Percentiles rank a stretch among this genome's conserved stretches.
Evolutionary conservation across 2,888 invertebrate genomes (phyloP).

Genomic region (Ophion ventricosus): DNA sequence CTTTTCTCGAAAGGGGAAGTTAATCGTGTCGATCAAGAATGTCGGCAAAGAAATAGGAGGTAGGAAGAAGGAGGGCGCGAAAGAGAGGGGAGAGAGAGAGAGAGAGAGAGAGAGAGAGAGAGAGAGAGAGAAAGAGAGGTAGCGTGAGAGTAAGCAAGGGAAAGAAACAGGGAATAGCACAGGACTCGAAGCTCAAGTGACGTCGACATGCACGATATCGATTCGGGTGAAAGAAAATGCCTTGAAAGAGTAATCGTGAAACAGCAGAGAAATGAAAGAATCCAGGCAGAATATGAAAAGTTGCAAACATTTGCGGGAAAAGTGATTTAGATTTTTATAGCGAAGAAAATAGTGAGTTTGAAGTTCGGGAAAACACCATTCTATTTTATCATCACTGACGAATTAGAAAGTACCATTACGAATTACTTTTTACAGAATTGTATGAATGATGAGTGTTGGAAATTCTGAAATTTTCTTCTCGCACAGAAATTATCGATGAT

Average conservation of each 20-base stretch:
- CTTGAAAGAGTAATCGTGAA: conserved; percentile 36
- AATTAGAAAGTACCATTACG: background rate
- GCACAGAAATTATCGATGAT: background rate
- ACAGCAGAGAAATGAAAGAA: conserved; percentile 12
- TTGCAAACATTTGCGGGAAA: conserved; percentile 20
- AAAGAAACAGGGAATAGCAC: background rate
- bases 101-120: conserved; percentile 29
- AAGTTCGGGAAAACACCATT: background rate
- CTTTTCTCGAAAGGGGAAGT: conserved; percentile 51
- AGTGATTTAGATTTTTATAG: background rate
- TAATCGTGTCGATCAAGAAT: conserved; percentile 44
- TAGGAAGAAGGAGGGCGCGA: background rate
- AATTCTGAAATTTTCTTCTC: background rate
- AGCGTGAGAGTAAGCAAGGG: conserved; percentile 24
- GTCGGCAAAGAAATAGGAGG: conserved; percentile 25
- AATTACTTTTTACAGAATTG: background rate
- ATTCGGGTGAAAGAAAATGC: conserved; percentile 38
- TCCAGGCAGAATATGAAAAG: background rate
- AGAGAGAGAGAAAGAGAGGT: conserved; percentile 5
- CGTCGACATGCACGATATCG: conserved; percentile 40
- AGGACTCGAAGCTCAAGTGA: conserved; percentile 15
- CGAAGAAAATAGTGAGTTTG: background rate
- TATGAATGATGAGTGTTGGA: background rate
- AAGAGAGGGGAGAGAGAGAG: conserved; percentile 17
- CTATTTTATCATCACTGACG: background rate